Conservation (phyloP, 2,113 vertebrate species). For the Gracilinanus agilis region DNA sequence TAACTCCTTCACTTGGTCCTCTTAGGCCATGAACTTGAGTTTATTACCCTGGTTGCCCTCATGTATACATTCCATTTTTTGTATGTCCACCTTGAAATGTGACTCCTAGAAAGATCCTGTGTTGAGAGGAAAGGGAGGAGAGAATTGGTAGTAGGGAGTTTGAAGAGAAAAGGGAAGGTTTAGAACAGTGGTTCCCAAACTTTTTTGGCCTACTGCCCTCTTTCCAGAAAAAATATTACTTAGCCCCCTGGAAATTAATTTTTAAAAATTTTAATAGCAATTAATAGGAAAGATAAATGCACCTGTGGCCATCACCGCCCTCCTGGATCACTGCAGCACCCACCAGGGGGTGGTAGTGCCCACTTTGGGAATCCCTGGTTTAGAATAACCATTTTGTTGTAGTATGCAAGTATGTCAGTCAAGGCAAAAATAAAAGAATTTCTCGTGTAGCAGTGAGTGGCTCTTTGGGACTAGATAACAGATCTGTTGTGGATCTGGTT, state of each 20-base stretch:
- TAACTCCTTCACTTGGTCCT: background rate
- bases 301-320: too few species aligned
- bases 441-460: background rate
- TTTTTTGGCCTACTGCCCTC: too few species aligned
- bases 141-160: background rate
- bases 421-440: background rate
- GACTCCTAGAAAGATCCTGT: background rate
- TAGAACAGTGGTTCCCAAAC: too few species aligned
- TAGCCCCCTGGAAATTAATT: too few species aligned
- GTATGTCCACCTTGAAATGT: background rate
- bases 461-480: background rate
- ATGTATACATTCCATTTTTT: background rate
- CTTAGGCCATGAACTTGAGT: background rate
- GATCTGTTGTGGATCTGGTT: background rate
- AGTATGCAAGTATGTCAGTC: background rate
- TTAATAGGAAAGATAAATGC: too few species aligned
- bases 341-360: too few species aligned
- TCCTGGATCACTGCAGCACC: too few species aligned
- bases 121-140: background rate
- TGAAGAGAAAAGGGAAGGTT: background rate
- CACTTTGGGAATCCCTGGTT: too few species aligned
- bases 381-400: background rate
- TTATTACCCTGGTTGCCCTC: background rate
- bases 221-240: too few species aligned
- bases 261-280: too few species aligned